phyloP scores from a whole-genome alignment of 2,888 invertebrate genomes.

The Synanthedon myopaeformis region DNA sequence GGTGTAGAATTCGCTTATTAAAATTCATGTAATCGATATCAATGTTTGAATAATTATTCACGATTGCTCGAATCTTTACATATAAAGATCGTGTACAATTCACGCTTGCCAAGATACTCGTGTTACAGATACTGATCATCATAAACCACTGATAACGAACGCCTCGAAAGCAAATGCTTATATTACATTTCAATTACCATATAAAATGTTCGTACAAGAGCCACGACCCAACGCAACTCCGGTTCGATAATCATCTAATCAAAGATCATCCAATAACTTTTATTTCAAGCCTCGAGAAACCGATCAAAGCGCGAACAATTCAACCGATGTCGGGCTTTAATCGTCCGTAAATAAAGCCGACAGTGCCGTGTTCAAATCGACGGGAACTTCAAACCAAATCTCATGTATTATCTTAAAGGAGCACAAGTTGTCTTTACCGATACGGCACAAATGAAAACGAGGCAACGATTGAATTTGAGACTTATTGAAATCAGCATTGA shows the following conservation, averaged over 20 bases:
- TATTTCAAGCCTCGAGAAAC: slow-evolving; percentile 36
- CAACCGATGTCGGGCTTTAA: slow-evolving; percentile 28
- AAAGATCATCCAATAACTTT: slow-evolving; percentile 65
- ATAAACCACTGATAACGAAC: slow-evolving; percentile 51
- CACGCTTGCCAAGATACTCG: slow-evolving; percentile 16
- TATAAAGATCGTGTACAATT: slow-evolving; percentile 23
- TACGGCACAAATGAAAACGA: slow-evolving; percentile 26
- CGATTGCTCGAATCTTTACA: slow-evolving; percentile 26
- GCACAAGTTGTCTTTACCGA: slow-evolving; percentile 31
- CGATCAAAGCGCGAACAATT: slow-evolving; percentile 19
- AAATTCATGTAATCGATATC: slow-evolving; percentile 46
- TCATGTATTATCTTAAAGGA: slow-evolving; percentile 48
- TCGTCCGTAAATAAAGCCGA: slow-evolving; percentile 24
- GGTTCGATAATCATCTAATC: slow-evolving; percentile 68
- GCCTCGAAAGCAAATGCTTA: slow-evolving; percentile 46
- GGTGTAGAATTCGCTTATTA: slow-evolving; percentile 42
- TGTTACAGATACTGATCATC: slow-evolving; percentile 32
- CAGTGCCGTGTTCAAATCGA: slow-evolving; percentile 22
- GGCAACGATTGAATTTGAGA: slow-evolving; percentile 24
- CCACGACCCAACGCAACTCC: slow-evolving; percentile 47
- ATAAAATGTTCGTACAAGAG: slow-evolving; percentile 57
- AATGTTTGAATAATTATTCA: slow-evolving; percentile 41
- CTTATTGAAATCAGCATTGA: slow-evolving; percentile 22
- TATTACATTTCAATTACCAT: slow-evolving; percentile 68
- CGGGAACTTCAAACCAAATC: slow-evolving; percentile 44